These are phyloP conservation scores for Enteromius paludinosus DNA, from an alignment of 2,797 vertebrate species.

Conservation along the genomic window DNA sequence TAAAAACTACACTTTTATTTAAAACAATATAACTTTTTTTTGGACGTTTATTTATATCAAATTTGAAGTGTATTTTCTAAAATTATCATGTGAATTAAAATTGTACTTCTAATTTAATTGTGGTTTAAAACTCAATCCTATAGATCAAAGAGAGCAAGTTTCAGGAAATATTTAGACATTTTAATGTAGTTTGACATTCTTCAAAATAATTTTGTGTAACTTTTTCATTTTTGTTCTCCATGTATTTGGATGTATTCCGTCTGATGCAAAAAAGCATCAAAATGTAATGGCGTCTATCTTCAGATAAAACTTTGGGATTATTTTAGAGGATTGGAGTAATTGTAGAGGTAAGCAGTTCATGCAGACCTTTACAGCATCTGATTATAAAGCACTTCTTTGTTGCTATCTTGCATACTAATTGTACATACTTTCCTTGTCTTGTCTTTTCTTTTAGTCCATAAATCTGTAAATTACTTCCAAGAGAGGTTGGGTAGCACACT, in stretches of 20 bases:
- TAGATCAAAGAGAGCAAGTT: background rate
- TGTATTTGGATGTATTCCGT: background rate
- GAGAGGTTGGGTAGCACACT: constrained; percentile 9
- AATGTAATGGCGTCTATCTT: background rate
- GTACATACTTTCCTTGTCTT: constrained; percentile 7
- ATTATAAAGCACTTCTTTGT: background rate
- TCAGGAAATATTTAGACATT: background rate
- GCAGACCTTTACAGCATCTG: background rate
- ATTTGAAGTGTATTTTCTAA: background rate
- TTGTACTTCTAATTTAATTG: background rate
- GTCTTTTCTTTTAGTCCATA: background rate
- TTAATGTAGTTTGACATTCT: background rate
- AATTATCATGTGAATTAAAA: background rate
- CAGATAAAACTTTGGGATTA: background rate
- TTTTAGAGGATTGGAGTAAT: background rate
- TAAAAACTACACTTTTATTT: background rate
- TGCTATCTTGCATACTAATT: background rate
- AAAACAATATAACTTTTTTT: background rate
- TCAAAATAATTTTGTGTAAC: background rate
- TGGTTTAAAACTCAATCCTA: background rate
- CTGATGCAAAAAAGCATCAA: constrained; percentile 7
- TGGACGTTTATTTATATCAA: background rate
- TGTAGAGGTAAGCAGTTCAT: background rate
- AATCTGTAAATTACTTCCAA: background rate
- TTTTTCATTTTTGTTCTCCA: background rate